Evolutionary conservation across 2,888 invertebrate species (phyloP).

Genomic region (Noctua pronuba): DNA sequence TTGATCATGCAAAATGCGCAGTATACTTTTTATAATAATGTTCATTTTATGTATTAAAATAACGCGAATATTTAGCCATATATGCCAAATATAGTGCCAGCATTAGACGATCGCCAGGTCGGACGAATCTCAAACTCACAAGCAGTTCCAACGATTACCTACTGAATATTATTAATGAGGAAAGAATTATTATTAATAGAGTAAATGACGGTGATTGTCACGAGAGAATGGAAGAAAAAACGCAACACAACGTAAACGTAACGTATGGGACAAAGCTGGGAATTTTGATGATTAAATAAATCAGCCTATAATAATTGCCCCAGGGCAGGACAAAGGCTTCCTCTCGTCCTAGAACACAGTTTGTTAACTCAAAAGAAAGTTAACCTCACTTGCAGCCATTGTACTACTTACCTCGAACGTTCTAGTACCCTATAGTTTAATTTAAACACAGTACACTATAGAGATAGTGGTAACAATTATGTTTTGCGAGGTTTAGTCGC

Average conservation of each 20-base stretch:
- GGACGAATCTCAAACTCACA: background rate
- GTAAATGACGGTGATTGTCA: background rate
- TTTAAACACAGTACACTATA: conserved; percentile 23
- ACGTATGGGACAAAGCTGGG: background rate
- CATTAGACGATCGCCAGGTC: background rate
- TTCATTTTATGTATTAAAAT: background rate
- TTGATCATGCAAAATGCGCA: background rate
- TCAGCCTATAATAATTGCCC: too few species aligned
- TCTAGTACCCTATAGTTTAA: conserved; percentile 19
- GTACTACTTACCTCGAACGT: background rate
- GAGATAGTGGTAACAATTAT: conserved; percentile 59
- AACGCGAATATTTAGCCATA: background rate
- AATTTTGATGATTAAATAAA: background rate
- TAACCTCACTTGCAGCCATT: background rate
- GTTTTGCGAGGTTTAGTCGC: conserved; percentile 54
- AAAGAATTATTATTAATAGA: background rate
- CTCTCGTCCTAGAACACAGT: background rate
- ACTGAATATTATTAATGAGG: background rate
- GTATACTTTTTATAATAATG: background rate
- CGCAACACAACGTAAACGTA: too few species aligned
- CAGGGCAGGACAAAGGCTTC: background rate
- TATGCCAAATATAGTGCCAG: background rate
- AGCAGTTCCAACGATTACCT: background rate
- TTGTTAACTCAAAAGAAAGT: background rate
- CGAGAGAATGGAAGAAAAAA: background rate